These are phyloP conservation scores for Aphelenchoides avenae DNA, from an alignment of 1,140 invertebrate genomes.

Conservation along the genomic window DNA sequence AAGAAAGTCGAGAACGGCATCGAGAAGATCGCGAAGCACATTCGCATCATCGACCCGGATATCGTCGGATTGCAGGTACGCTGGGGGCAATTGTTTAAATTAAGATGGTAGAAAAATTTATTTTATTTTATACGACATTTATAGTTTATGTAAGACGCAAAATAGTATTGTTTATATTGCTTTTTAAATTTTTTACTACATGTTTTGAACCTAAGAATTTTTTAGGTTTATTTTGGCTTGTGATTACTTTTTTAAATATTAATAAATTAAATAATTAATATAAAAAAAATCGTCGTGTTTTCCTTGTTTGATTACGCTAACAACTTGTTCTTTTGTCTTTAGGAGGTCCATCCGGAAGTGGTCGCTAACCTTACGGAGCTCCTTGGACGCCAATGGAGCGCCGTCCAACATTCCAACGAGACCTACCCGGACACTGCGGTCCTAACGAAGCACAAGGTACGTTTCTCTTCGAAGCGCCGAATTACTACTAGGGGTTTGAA, in stretches of 20 bases:
- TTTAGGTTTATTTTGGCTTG: too few relatives aligned
- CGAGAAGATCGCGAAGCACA: constrained; percentile 32
- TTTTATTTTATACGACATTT: too few relatives aligned
- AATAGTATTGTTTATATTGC: too few relatives aligned
- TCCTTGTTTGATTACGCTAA: not conserved
- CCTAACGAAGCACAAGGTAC: constrained; percentile 22
- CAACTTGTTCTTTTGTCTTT: not conserved
- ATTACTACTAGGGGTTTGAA: too few relatives aligned
- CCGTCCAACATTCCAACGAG: too few relatives aligned
- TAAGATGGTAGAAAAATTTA: too few relatives aligned
- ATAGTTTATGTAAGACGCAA: too few relatives aligned
- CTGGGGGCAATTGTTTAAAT: not conserved
- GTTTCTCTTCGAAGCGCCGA: too few relatives aligned
- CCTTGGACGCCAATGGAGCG: too few relatives aligned
- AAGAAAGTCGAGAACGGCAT: constrained; percentile 25
- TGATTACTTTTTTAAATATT: not conserved
- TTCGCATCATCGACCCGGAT: constrained; percentile 27
- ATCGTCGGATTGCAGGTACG: constrained; percentile 30
- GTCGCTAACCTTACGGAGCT: constrained; percentile 11
- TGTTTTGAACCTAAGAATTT: too few relatives aligned
- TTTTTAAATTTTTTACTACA: too few relatives aligned
- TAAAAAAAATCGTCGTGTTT: too few relatives aligned
- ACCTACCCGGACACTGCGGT: constrained; percentile 28
- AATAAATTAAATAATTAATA: not conserved
- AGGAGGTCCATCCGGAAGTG: constrained; percentile 16